Evolutionary conservation across 2,888 invertebrate genomes (phyloP), one percentile per base, ranked within the genome.

Genomic region (Lasioglossum villosulum): DNA sequence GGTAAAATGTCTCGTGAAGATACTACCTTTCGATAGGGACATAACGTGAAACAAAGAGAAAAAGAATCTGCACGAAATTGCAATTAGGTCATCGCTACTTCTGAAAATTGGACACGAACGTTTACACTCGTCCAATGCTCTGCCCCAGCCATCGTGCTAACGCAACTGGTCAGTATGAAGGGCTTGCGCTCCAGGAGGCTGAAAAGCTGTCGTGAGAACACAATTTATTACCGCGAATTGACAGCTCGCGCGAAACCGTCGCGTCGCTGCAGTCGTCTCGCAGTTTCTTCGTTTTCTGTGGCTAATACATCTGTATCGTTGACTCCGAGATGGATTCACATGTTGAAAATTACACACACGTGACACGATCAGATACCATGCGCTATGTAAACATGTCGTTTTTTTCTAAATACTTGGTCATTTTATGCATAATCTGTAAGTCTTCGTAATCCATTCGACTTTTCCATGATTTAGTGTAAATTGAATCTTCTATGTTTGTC

Each of bases 161-260:
- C 63, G 63, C 16, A 30, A 30, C 30, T 30, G 30, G 63, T 16
- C 16, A 30, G 16, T 19, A 39, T 10, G 66, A 23, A 4, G 19
- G 34, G 23, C 39, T 14, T n/a, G 14, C 23, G 5, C 37, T 39
- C 39, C 70, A 70, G 83, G 66, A 68, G 34, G 37, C 19, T 42
- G 72, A 72, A 72, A 78, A 59, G 77, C 37, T 68, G 76, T 59
- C 59, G 68, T 34, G 52, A n/a, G 39, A 70, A 45, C 42, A 77
- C 75, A 85, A 79, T 84, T 84, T 83, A 75, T 83, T 72, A 75
- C 71, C 34, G 78, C 12, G 30, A 78, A 75, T 59, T 63, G 84
- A 83, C 78, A 59, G 34, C 66, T 56, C 27, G 45, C 77, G 73
- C 34, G 39, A 52, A 78, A 70, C 23, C 68, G 16, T 34, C 68